These are phyloP conservation scores for Portevinia maculata DNA, from an alignment of 2,888 invertebrate species.

Conservation along the genomic window DNA sequence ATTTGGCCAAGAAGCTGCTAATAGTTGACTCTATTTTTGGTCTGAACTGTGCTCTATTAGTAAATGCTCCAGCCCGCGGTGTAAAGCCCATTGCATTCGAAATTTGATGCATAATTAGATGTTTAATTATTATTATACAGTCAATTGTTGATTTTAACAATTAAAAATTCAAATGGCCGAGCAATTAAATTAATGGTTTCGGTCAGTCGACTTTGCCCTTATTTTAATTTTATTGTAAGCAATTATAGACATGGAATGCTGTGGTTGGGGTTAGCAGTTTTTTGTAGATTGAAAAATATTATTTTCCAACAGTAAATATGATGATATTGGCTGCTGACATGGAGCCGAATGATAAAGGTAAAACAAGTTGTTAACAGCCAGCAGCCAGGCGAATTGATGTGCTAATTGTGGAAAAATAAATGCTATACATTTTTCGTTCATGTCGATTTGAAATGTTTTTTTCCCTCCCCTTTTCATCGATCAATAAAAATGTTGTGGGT, in stretches of 20 bases:
- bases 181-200: constrained; percentile 55
- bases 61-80: not conserved
- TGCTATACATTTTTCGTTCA: not conserved
- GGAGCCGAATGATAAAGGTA: not conserved
- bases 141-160: constrained; percentile 56
- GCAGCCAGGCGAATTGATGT: not conserved
- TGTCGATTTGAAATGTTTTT: not conserved
- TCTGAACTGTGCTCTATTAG: not conserved
- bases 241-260: constrained; percentile 28
- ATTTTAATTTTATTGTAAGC: constrained; percentile 42
- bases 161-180: constrained; percentile 57
- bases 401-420: not conserved
- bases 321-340: not conserved
- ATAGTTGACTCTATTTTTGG: not conserved
- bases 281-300: not conserved
- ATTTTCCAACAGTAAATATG: not conserved
- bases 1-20: not conserved
- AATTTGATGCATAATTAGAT: constrained; percentile 11
- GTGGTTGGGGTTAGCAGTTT: not conserved
- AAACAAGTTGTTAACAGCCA: not conserved
- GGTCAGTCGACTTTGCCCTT: constrained; percentile 20
- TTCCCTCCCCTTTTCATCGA: not conserved
- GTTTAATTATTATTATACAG: constrained; percentile 17
- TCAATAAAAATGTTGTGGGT: not conserved
- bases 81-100: not conserved